Evolutionary conservation across 2,797 vertebrate genomes (phyloP).

Genomic region (Nothura maculosa): DNA sequence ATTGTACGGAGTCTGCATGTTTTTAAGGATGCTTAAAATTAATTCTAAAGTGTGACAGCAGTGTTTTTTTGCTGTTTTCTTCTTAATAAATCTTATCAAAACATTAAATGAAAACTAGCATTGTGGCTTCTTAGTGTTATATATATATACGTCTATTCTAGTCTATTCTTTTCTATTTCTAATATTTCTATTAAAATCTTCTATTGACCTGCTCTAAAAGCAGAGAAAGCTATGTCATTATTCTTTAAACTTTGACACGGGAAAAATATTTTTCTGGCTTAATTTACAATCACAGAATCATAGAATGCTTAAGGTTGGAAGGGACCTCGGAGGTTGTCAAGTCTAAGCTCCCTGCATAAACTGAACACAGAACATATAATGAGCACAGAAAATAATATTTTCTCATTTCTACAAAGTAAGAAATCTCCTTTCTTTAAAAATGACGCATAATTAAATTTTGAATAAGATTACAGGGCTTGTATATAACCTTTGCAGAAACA

Average conservation of each 20-base stretch:
- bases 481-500: background rate
- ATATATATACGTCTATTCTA: background rate
- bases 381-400: background rate
- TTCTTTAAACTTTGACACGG: background rate
- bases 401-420: background rate
- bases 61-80: background rate
- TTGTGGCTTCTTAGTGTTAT: background rate
- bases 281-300: no score
- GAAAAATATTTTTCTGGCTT: background rate
- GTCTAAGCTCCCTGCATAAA: no score
- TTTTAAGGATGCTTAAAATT: conserved; percentile 24
- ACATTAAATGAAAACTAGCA: background rate
- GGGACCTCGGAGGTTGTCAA: no score
- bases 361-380: no score
- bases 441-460: background rate
- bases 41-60: background rate
- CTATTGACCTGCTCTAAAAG: background rate
- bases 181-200: background rate
- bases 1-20: background rate
- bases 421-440: background rate
- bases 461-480: background rate
- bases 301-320: no score
- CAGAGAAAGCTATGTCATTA: background rate
- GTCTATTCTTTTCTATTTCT: no score
- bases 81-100: background rate